Conservation (phyloP, 35 echinoderm and acorn worm genomes). For the Lytechinus pictus region DNA sequence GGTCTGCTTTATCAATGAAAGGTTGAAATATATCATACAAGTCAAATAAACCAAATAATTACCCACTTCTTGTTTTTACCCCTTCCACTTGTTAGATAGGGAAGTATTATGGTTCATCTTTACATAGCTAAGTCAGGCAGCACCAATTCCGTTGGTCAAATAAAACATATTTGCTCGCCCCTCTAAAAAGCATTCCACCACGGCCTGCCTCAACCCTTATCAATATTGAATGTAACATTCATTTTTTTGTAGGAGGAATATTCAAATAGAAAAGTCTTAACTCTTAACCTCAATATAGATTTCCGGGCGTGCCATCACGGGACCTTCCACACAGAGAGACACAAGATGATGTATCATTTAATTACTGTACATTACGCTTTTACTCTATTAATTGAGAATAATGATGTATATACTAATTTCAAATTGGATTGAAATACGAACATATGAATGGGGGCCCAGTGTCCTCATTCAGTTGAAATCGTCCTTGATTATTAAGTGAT, state of each 20-base stretch:
- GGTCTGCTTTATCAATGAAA: neutral
- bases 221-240: neutral
- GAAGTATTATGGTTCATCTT: neutral
- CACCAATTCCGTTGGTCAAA: constrained; percentile 10
- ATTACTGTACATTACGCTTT: neutral
- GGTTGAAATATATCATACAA: neutral
- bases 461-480: neutral
- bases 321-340: neutral
- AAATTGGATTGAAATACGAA: too few species aligned
- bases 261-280: neutral
- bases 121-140: neutral
- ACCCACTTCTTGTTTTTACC: neutral
- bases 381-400: neutral
- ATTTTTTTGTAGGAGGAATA: neutral
- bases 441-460: neutral
- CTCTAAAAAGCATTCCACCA: neutral
- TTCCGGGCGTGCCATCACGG: neutral
- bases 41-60: neutral
- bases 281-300: neutral
- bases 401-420: too few species aligned
- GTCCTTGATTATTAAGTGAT: neutral
- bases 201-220: neutral
- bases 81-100: neutral
- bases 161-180: neutral
- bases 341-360: neutral